phyloP scores from a whole-genome alignment of 1,140 invertebrate genomes.

The Diachasmimorpha longicaudata region DNA sequence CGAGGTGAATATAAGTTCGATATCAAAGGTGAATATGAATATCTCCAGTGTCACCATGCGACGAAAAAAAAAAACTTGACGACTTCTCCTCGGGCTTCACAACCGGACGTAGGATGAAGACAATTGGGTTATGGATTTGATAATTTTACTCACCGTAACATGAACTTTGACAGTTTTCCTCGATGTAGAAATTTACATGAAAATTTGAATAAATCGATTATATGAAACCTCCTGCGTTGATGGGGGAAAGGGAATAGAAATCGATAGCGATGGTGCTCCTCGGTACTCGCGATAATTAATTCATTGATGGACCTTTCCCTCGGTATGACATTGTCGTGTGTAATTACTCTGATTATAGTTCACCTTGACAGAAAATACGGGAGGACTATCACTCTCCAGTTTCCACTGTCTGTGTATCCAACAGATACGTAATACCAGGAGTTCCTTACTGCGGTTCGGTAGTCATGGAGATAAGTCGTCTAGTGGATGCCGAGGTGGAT shows the following conservation, averaged over 20 bases:
- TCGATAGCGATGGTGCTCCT: not conserved
- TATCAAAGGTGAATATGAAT: no score
- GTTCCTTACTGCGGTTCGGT: not conserved
- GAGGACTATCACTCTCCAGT: not conserved
- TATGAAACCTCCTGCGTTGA: not conserved
- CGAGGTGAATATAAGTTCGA: no score
- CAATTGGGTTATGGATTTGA: no score
- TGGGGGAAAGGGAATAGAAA: no score
- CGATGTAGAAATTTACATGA: no score
- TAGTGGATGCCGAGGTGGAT: not conserved
- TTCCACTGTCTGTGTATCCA: not conserved
- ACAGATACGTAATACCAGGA: conserved; percentile 3
- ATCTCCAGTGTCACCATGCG: no score
- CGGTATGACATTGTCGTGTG: not conserved
- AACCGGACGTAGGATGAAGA: no score
- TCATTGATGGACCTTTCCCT: not conserved
- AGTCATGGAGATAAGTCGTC: conserved; percentile 22
- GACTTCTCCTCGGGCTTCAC: no score
- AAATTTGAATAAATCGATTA: not conserved
- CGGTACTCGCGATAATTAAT: not conserved
- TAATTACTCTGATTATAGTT: not conserved
- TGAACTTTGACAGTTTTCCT: no score
- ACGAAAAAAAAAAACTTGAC: no score
- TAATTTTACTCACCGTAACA: no score
- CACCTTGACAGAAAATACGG: not conserved